Base-by-base conservation (phyloP, 2,888 invertebrate species). In the Seladonia tumulorum region DNA sequence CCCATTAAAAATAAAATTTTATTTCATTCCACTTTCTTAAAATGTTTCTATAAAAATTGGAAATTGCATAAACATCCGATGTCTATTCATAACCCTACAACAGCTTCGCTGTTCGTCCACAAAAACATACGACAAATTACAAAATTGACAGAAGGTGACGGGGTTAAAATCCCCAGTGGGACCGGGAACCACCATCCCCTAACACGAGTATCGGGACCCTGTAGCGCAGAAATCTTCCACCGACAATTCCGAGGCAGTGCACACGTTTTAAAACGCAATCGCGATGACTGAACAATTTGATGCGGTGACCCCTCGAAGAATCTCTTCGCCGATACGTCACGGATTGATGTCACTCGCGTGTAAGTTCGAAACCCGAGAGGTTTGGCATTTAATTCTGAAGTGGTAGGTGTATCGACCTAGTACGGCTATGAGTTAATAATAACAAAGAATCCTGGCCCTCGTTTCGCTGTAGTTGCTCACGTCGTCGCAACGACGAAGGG, bases 381-480 rank as follows among this genome's bases (percentile, higher is more conserved):
- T 77, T 77, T 60, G 77, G 35, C 72, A 76, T 90, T 87, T 83
- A 87, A 88, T 82, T 79, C 86, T 70, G 81, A 42, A 77, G 83
- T 80, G 39, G 88, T 74, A 68, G 78, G 84, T 90, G 86, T 90
- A 90, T 90, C 90, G 91, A 91, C 88, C 91, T 88, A 85, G 81
- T 86, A 72, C 76, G 68, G 81, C 84, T n/a, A 82, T 77, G 86
- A 83, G 87, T 91, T 89, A 90, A 89, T 92, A 91, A 92, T 92
- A 91, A 89, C 90, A 84, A 90, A 86, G 88, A 91, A 91, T 90
- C 45, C 89, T 83, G 86, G 86, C 85, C 87, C 90, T 85, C 87
- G 86, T 88, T 86, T 87, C 81, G 87, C 83, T 76, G 79, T 79
- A 68, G 88, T 76, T 83, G 87, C 79, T 77, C 82, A 76, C 79